Base-by-base conservation (phyloP, 2,888 invertebrate species). In the Hipparchia sbordonii region DNA sequence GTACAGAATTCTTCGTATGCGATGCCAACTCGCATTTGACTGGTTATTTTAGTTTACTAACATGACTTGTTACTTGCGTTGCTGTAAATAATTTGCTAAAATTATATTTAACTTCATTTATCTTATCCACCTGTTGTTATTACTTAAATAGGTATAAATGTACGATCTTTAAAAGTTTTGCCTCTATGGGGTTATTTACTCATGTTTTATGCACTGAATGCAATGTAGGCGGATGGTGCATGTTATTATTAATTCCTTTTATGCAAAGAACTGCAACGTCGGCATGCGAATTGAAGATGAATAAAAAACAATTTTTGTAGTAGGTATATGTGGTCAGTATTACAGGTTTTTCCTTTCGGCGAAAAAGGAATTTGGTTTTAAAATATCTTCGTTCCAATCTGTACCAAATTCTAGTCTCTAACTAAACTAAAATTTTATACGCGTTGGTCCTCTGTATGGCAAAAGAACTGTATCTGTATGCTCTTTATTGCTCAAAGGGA, bases 161-260 rank as follows among this genome's bases (percentile, higher is more conserved):
- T 2, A 39, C 2, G 39, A 39, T 39, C 39, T 39, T 1, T 39
- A 39, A 2, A 39, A 39, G 39, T 5, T 39, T 39, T 39, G 39
- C 39, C 39, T 39, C 39, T 39, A 2, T 39, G 2, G 2, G 39
- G 3, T 5, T 39, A 39, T 39, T 39, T 39, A 39, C 2, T 39
- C 39, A 39, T 39, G 39, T 39, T 39, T 39, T 39, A 39, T 59
- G 51, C 65, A 67, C 51, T 48, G 62, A 74, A 72, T 59, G 59
- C 3, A 33, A 23, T 59, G 59, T 33, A 67, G 45, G 66, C 48
- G 60, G 70, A 63, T 69, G 57, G 76, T 74, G 76, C 74, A 72
- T 51, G 51, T 51, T 66, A 2, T 66, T 66, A 66, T 66, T 66
- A 51, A 13, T 59, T 23, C 51, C 66, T 51, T 52, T 71, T 60